Percentiles rank a stretch among this genome's conserved stretches.
phyloP scores from a whole-genome alignment of 2,888 invertebrate genomes.

The Girardia tigrina region DNA sequence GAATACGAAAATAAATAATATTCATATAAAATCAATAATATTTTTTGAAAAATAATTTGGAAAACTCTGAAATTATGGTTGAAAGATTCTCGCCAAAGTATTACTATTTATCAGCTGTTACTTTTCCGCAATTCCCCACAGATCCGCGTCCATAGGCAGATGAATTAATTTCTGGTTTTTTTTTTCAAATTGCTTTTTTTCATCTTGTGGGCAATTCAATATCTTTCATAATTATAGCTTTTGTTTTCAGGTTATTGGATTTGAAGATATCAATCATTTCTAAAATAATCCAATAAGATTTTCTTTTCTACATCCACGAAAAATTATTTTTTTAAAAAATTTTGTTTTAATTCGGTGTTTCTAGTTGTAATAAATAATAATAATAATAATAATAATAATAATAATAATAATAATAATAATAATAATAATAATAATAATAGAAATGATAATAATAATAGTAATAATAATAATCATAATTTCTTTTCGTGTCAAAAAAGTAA shows the following conservation, averaged over 20 bases:
- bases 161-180: constrained; percentile 23
- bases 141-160: background rate
- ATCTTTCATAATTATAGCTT: constrained; percentile 16
- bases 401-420: background rate
- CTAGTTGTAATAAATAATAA: background rate
- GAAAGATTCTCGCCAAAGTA: background rate
- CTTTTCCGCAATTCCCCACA: constrained; percentile 17
- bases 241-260: constrained; percentile 23
- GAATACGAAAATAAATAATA: no score
- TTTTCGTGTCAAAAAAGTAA: no score
- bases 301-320: background rate
- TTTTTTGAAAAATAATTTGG: no score
- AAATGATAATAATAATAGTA: background rate
- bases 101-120: constrained; percentile 23
- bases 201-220: constrained; percentile 19
- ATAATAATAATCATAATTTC: no score
- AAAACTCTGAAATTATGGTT: background rate
- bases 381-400: background rate
- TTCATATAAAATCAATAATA: no score
- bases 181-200: constrained; percentile 3
- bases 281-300: background rate
- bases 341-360: background rate
- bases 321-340: constrained; percentile 10
- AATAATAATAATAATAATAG: background rate
- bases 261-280: background rate